Evolutionary conservation across 1,140 invertebrate genomes (phyloP).

Genomic region (Triops longicaudatus): DNA sequence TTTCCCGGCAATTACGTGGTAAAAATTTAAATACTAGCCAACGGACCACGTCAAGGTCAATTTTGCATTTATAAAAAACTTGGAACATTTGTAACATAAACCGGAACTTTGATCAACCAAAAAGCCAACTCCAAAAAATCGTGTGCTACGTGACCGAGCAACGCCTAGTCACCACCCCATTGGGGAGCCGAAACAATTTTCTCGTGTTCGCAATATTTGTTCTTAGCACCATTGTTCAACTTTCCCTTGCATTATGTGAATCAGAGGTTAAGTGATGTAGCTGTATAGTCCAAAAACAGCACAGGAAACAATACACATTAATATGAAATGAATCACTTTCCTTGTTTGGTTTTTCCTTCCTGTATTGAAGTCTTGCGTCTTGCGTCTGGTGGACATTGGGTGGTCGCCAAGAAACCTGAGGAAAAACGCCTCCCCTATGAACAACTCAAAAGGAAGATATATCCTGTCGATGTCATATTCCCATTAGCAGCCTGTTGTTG

Average conservation of each 20-base stretch:
- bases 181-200: neutral
- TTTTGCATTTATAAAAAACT: neutral
- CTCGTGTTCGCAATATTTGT: neutral
- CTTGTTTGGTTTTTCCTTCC: neutral
- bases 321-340: neutral
- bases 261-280: neutral
- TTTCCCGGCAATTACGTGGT: conserved; percentile 62
- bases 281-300: neutral
- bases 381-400: neutral
- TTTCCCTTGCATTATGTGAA: neutral
- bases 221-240: neutral
- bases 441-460: neutral
- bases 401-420: neutral
- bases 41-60: neutral
- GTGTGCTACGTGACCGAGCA: conserved; percentile 9
- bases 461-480: neutral
- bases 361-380: neutral
- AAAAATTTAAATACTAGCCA: conserved; percentile 39
- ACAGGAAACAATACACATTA: neutral
- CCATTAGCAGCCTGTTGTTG: neutral
- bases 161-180: neutral
- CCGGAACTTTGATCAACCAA: neutral
- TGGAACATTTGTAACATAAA: neutral
- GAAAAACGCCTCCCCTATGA: neutral
- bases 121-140: neutral